phyloP scores from a whole-genome alignment of 2,113 vertebrate genomes.

The Otolemur garnettii region DNA sequence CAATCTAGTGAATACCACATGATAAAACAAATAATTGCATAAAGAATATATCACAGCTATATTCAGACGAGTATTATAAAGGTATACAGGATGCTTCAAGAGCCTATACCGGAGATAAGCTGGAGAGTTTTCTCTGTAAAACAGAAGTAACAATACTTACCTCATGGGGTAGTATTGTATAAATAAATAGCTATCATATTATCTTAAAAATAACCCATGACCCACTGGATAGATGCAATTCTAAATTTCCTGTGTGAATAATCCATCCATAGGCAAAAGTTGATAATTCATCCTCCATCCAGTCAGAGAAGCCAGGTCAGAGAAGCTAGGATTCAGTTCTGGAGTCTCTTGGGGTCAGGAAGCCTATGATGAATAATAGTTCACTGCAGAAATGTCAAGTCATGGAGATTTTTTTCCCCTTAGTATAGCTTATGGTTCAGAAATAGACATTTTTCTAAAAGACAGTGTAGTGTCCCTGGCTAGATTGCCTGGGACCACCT shows the following conservation, averaged over 20 bases:
- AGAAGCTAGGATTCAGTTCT: not conserved
- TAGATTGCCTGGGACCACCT: not conserved
- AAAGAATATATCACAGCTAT: not conserved
- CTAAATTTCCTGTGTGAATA: not conserved
- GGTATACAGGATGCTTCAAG: fast-evolving
- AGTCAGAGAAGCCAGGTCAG: not conserved
- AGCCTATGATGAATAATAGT: not conserved
- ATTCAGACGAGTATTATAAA: not conserved
- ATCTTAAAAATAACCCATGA: not conserved
- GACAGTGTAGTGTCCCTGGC: too few species aligned
- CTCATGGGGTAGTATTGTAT: fast-evolving
- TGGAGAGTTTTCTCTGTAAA: not conserved
- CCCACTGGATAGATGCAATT: fast-evolving
- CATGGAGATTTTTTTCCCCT: not conserved
- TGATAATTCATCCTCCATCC: not conserved
- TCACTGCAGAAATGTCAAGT: not conserved
- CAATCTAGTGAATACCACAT: too few species aligned
- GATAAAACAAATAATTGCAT: not conserved
- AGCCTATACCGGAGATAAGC: fast-evolving
- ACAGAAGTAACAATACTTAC: not conserved
- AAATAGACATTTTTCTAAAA: not conserved
- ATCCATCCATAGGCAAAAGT: not conserved
- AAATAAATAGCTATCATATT: not conserved
- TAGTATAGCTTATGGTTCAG: too few species aligned
- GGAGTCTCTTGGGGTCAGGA: not conserved